Percentiles rank a stretch among this genome's conserved stretches.
Evolutionary conservation across 2,888 invertebrate genomes (phyloP).

Genomic region (Pinctada fucata): DNA sequence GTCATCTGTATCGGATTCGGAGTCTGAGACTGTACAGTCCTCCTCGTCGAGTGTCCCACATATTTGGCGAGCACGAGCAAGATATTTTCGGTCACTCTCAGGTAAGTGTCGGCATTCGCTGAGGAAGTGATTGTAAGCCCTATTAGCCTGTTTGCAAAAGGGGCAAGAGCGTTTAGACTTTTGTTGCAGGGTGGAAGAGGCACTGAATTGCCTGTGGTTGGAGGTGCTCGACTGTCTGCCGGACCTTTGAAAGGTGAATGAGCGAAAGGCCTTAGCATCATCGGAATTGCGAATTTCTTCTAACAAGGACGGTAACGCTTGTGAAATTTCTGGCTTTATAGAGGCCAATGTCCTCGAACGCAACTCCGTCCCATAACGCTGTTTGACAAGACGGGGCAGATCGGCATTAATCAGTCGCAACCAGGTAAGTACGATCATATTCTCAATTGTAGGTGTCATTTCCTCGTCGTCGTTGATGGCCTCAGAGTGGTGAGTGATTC

Average conservation of each 20-base stretch:
- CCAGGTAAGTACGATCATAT: too few relatives aligned
- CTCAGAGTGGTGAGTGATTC: conserved; percentile 34
- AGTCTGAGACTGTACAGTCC: neutral
- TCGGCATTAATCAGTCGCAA: too few relatives aligned
- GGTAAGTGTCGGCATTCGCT: conserved; percentile 43
- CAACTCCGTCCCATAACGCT: too few relatives aligned
- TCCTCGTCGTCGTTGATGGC: too few relatives aligned
- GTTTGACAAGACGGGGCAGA: too few relatives aligned
- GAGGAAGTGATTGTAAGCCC: conserved; percentile 37
- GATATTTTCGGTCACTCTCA: conserved; percentile 26
- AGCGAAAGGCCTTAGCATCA: conserved; percentile 29
- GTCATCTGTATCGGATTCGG: neutral
- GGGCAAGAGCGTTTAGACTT: conserved; percentile 19
- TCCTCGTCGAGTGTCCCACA: neutral
- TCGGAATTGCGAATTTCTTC: conserved; percentile 33
- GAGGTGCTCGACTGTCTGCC: too few relatives aligned
- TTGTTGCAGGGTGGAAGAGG: too few relatives aligned
- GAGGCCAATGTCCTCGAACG: conserved; percentile 29
- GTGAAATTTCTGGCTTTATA: conserved; percentile 45
- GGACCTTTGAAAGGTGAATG: neutral
- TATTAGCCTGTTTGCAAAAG: conserved; percentile 12
- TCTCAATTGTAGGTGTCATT: too few relatives aligned
- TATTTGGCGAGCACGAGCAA: conserved; percentile 24
- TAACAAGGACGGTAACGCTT: conserved; percentile 37
- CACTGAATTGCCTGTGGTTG: too few relatives aligned